These are phyloP conservation scores for Eidolon helvum DNA, from an alignment of 2,113 vertebrate species.

Conservation along the genomic window DNA sequence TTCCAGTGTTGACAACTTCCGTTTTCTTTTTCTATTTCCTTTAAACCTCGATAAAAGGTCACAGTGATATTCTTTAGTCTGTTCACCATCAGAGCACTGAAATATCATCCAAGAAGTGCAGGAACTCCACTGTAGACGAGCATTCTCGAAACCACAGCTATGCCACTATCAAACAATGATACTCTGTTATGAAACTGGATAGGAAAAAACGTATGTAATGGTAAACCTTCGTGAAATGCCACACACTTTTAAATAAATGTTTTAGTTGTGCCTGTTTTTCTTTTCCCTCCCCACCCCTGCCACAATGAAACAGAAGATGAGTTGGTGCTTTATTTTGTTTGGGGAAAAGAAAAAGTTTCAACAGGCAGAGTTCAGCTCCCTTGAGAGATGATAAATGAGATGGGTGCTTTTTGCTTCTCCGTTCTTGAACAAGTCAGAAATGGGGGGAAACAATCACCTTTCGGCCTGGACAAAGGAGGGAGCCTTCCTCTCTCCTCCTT, in stretches of 20 bases:
- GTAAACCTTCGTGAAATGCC: background rate
- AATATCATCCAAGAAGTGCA: slow-evolving; percentile 2
- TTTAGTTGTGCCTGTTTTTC: background rate
- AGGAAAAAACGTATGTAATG: background rate
- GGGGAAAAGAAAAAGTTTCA: slow-evolving; percentile 46
- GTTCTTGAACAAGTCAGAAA: background rate
- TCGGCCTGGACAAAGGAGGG: background rate
- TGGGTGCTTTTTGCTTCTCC: background rate
- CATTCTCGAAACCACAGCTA: slow-evolving; percentile 33
- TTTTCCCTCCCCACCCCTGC: background rate
- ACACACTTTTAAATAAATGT: background rate
- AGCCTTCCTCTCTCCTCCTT: background rate
- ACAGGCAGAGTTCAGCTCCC: background rate
- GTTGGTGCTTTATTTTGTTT: slow-evolving; percentile 29
- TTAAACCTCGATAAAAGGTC: background rate
- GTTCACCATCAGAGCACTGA: background rate
- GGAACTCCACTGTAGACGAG: background rate
- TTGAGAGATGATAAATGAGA: background rate
- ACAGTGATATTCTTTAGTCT: background rate
- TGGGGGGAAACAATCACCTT: background rate
- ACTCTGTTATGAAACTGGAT: slow-evolving; percentile 53
- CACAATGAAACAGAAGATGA: slow-evolving; percentile 44
- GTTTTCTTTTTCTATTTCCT: slow-evolving; percentile 49
- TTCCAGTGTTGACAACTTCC: slow-evolving; percentile 20
- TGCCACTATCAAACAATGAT: slow-evolving; percentile 1